These are phyloP conservation scores for Heliconius erato DNA, from an alignment of 2,888 invertebrate genomes.

Conservation along the genomic window DNA sequence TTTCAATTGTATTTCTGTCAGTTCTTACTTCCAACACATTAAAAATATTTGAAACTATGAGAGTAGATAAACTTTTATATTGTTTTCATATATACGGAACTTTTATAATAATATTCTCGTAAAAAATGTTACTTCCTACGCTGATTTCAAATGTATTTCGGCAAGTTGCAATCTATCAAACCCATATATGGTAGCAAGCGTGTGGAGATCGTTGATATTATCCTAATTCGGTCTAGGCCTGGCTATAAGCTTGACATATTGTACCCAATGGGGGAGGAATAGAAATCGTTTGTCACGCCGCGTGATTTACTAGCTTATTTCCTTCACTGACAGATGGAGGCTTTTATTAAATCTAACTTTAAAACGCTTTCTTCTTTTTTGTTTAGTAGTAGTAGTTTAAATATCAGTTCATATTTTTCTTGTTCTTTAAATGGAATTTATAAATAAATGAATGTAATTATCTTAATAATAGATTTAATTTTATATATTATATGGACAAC, in stretches of 20 bases:
- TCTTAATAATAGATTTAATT: no score
- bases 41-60: no score
- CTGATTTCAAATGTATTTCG: background rate
- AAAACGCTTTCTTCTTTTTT: background rate
- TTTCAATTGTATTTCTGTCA: no score
- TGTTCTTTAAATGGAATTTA: no score
- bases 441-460: no score
- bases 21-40: no score
- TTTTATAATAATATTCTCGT: no score
- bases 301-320: slow-evolving; percentile 51
- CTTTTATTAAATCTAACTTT: slow-evolving; percentile 28
- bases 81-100: no score
- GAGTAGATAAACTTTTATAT: no score
- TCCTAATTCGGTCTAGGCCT: slow-evolving; percentile 55
- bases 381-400: no score
- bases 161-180: slow-evolving; percentile 26
- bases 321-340: slow-evolving; percentile 30
- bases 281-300: slow-evolving; percentile 58
- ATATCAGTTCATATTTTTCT: no score
- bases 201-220: slow-evolving; percentile 48
- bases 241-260: slow-evolving; percentile 63
- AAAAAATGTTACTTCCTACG: background rate
- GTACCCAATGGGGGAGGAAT: slow-evolving; percentile 55
- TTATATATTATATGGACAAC: no score
- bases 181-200: slow-evolving; percentile 32